Base-by-base conservation (phyloP, 2,113 vertebrate species). In the Typhlomys cinereus region DNA sequence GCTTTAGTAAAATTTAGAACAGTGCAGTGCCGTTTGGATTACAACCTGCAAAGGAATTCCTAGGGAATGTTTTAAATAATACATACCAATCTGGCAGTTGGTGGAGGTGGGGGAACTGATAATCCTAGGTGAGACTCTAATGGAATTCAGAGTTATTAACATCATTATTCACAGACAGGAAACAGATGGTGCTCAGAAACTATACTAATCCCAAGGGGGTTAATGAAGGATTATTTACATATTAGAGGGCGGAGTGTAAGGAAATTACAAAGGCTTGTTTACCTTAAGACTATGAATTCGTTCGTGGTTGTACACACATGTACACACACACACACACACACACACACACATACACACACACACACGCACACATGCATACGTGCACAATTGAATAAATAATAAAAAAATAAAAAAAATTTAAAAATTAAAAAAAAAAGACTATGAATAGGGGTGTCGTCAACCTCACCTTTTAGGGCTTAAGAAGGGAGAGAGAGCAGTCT, bases 111-210 rank as follows among this genome's bases (percentile, higher is more conserved):
- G 41, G 1, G n/a, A n/a, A n/a, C n/a, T n/a, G n/a, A n/a, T n/a
- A n/a, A n/a, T n/a, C n/a, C n/a, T n/a, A n/a, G 82, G 50, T 64
- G 46, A 76, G 67, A 17, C 80, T 88, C 52, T 93, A 80, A 90
- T 82, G 84, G 94, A 89, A 92, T 92, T 84, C 39, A 92, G 64
- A 36, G 70, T 80, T 92, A 93, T 78, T 96, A 94, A 90, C 89
- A 86, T 89, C 67, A 80, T 95, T 84, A 76, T 94, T 96, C 81
- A 94, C 80, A 89, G 70, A 73, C n/a, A 93, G 80, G 94, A 89
- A 93, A 84, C 89, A 96, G 89, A 89, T 89, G 92, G 80, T 23
- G 7, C 34, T 69, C 29, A 81, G 44, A 93, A 90, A 90, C 92
- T 85, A 89, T 83, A 39, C 50, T 92, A 23, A 54, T 81, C 92